Evolutionary conservation across 1,140 invertebrate species (phyloP), one percentile per base, ranked within the genome.

Genomic region (Aphidius gifuensis): DNA sequence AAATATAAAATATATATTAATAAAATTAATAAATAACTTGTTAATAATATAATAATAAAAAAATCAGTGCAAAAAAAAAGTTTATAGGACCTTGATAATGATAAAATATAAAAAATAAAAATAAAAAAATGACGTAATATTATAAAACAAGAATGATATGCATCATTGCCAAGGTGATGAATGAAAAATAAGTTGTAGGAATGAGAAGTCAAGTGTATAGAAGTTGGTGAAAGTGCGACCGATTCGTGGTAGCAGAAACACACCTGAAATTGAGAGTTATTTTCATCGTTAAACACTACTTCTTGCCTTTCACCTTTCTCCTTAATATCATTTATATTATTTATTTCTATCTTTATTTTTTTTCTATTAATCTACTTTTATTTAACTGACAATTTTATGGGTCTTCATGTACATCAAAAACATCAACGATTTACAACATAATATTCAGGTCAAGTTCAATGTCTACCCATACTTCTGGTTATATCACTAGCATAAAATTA

Each of bases 361-460:
- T n/a, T 16, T 11, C 0, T 32, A 49, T 49, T 49, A 21, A 49
- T 49, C 7, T 49, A 21, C n/a, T 21, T 9, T 46, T 9, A 49
- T 49, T 49, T 16, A 21, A 49, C 16, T 49, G 23, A 32, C 23
- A 32, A 32, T 32, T 32, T 32, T 32, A 32, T 32, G 23, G 23
- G 23, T 32, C 23, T 47, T 47, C 45, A 9, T 9, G 40, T 54
- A 39, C 6, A 54, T 39, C 8, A 54, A 32, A 32, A 3, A 32
- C 23, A 32, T 32, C 23, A 32, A 32, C 23, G 23, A 32, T 32
- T 32, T 32, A 32, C 23, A 32, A 32, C 1, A 32, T 32, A 32
- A 32, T 32, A 74, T 74, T 67, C 71, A 68, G 73, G 73, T 74
- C 73, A 74, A 74, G 73, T 74, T 74, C 73, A 68, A 66, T 62